Percentiles rank a stretch among this genome's conserved stretches.
Evolutionary conservation across 1,140 invertebrate genomes (phyloP).

Genomic region (Neocloeon triangulifer): DNA sequence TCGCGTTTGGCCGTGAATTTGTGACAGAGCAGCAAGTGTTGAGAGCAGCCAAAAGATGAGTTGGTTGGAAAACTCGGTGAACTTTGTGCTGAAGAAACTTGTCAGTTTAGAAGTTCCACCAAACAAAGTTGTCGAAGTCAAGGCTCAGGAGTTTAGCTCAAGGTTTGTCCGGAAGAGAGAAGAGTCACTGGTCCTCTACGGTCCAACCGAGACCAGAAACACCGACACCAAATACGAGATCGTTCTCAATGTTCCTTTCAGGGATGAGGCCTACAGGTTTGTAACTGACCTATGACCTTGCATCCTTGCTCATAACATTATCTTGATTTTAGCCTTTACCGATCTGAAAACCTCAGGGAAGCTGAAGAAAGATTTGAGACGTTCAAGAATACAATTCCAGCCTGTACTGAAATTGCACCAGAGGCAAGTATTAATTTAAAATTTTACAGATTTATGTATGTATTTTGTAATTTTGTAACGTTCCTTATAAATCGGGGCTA

Average conservation of each 20-base stretch:
- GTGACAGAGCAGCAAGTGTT: no score
- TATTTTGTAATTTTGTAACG: no score
- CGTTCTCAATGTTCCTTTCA: slow-evolving; percentile 41
- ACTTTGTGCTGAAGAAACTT: no score
- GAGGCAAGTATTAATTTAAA: slow-evolving; percentile 39
- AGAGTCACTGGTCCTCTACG: slow-evolving; percentile 43
- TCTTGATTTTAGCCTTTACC: slow-evolving; percentile 39
- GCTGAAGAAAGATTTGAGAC: slow-evolving; percentile 41
- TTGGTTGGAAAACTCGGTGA: no score
- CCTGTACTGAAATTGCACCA: slow-evolving; percentile 37
- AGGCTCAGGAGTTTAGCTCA: slow-evolving; percentile 35
- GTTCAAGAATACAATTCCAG: slow-evolving; percentile 46
- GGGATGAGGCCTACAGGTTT: slow-evolving; percentile 41
- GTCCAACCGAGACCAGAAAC: slow-evolving; percentile 24
- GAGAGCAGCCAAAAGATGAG: no score
- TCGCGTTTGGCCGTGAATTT: no score
- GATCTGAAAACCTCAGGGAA: slow-evolving; percentile 33
- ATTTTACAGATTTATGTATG: no score
- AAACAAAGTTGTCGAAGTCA: slow-evolving; percentile 37
- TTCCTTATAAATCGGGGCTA: no score
- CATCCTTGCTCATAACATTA: slow-evolving; percentile 7
- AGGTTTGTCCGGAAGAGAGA: slow-evolving; percentile 35
- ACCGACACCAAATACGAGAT: slow-evolving; percentile 38
- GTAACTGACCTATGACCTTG: slow-evolving; percentile 4
- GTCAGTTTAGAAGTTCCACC: slow-evolving; percentile 14